Evolutionary conservation across 2,888 invertebrate species (phyloP), one percentile per base, ranked within the genome.

Genomic region (Mesodorylaimus sp.): DNA sequence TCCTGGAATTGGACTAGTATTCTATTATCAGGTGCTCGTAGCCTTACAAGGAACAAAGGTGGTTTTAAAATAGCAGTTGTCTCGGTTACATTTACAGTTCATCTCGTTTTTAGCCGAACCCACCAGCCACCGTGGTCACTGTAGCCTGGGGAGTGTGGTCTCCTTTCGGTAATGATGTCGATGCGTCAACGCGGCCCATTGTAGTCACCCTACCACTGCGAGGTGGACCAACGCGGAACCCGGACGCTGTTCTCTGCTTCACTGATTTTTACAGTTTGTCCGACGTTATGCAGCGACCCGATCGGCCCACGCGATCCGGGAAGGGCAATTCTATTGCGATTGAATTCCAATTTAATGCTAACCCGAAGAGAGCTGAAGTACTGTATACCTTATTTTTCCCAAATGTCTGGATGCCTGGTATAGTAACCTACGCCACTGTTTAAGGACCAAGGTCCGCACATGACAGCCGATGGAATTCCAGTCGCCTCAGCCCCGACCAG

Each of bases 131-230:
- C 23, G 32, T 51, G 28, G 49, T 61, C 16, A 54, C 62, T 1
- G 52, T 71, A 2, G 62, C 70, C 10, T 71, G 71, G 71, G 65
- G 67, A 16, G 68, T 66, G 1, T 72, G 69, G 68, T 64, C 62
- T 47, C 70, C 71, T 0, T 65, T 67, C 52, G 55, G 52, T 16
- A 54, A 54, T 1, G 60, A 62, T 2, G 58, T 62, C 10, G 59
- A 57, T 5, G 49, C 64, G 13, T 56, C 60, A 16, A 13, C 3
- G 19, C 52, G 48, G 5, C n/a, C n/a, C n/a, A n/a, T n/a, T n/a
- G n/a, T n/a, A n/a, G 47, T 62, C 47, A 51, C 53, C n/a, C 57
- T 63, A 1, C 55, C 58, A 2, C 52, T 71, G 48, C 56, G 65
- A 7, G 69, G 70, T 45, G 71, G 71, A 2, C 65, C 70, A 1